A percentile compares a stretch with the other conserved stretches of the same genome.
Conservation (phyloP, 2,888 invertebrate species). For the Theretra japonica region DNA sequence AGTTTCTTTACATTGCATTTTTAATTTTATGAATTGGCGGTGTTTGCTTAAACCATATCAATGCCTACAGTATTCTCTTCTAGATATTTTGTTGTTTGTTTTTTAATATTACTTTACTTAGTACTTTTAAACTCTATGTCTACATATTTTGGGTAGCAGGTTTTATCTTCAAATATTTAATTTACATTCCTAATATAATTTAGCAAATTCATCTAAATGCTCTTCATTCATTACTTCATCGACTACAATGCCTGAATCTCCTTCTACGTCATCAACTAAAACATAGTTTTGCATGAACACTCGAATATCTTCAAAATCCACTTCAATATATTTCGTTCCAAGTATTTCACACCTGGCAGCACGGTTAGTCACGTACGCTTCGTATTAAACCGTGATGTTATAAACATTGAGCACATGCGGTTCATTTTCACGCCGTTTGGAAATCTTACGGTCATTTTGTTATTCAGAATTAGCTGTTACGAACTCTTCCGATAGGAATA, state of each 20-base stretch:
- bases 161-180: too few relatives aligned
- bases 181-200: too few relatives aligned
- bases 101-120: too few relatives aligned
- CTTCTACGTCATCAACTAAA: neutral
- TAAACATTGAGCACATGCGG: slow-evolving; percentile 5
- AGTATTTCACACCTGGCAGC: slow-evolving; percentile 12
- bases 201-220: too few relatives aligned
- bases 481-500: neutral
- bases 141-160: too few relatives aligned
- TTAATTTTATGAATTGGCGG: too few relatives aligned
- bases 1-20: too few relatives aligned
- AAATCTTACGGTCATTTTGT: neutral
- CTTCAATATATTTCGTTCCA: neutral
- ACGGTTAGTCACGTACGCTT: neutral
- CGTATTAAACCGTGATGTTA: slow-evolving; percentile 3
- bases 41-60: too few relatives aligned
- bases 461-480: neutral
- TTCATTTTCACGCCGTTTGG: neutral
- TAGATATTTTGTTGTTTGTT: too few relatives aligned
- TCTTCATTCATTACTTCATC: too few relatives aligned
- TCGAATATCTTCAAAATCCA: neutral
- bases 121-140: too few relatives aligned
- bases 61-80: too few relatives aligned
- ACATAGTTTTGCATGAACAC: neutral
- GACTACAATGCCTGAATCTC: neutral